phyloP scores from a whole-genome alignment of 35 echinoderm and acorn worm species.

The Apostichopus parvimensis region DNA sequence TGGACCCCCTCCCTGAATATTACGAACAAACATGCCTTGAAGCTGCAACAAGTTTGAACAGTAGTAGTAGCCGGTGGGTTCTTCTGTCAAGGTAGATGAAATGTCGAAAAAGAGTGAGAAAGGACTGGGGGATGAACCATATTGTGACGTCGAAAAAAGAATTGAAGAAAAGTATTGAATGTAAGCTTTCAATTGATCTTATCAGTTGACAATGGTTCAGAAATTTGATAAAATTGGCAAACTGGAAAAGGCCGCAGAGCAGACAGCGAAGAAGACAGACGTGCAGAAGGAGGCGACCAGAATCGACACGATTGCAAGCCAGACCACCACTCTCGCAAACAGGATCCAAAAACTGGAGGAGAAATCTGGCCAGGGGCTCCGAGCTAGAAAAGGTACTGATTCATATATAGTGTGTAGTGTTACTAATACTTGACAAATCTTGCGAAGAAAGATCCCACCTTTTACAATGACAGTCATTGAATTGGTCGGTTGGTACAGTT shows the following conservation, averaged over 20 bases:
- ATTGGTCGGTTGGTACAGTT: too few relatives aligned
- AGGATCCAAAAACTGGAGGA: constrained; percentile 48
- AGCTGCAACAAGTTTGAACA: too few relatives aligned
- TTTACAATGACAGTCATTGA: too few relatives aligned
- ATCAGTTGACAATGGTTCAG: constrained; percentile 44
- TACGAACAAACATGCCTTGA: too few relatives aligned
- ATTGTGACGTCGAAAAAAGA: not conserved
- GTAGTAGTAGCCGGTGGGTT: too few relatives aligned
- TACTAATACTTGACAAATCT: too few relatives aligned
- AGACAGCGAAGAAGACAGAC: constrained; percentile 22
- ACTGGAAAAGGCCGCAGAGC: constrained; percentile 29
- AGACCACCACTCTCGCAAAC: not conserved
- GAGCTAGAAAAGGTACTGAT: constrained; percentile 27
- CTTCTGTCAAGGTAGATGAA: too few relatives aligned
- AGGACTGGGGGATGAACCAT: not conserved
- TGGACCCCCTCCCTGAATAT: too few relatives aligned
- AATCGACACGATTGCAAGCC: constrained; percentile 33
- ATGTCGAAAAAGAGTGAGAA: too few relatives aligned
- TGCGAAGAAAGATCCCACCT: too few relatives aligned
- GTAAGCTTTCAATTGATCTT: not conserved
- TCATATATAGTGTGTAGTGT: not conserved
- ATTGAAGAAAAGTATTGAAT: not conserved
- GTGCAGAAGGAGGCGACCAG: constrained; percentile 32
- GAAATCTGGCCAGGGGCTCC: constrained; percentile 22
- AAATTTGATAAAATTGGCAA: constrained; percentile 48